Percentiles rank a stretch among this genome's conserved stretches.
phyloP scores from a whole-genome alignment of 2,797 vertebrate species.

The Acrocephalus scirpaceus region DNA sequence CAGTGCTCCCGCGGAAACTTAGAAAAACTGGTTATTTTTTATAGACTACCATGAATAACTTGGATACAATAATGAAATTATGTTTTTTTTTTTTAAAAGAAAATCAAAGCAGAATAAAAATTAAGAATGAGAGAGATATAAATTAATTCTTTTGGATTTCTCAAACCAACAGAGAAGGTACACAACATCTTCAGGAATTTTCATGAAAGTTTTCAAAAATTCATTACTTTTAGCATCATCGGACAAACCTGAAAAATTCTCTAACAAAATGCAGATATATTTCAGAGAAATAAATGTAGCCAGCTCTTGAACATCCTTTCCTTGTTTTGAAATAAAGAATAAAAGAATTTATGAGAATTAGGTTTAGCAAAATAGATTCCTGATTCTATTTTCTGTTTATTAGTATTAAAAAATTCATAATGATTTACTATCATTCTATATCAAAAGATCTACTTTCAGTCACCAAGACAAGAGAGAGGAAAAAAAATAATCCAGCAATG shows the following conservation, averaged over 20 bases:
- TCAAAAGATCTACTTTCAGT: background rate
- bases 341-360: background rate
- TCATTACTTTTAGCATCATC: background rate
- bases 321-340: background rate
- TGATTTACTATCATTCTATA: background rate
- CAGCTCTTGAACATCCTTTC: background rate
- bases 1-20: background rate
- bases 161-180: background rate
- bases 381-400: background rate
- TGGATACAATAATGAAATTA: background rate
- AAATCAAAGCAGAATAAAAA: background rate
- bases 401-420: background rate
- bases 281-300: background rate
- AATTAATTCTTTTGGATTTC: background rate
- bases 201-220: background rate
- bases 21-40: background rate
- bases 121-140: background rate
- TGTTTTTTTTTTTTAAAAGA: background rate
- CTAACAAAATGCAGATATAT: background rate
- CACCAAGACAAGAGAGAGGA: background rate
- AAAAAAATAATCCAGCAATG: background rate
- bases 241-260: background rate
- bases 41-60: background rate
- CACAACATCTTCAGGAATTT: background rate
- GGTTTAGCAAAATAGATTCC: background rate